Conservation (phyloP, 2,797 vertebrate genomes). For the Sebastes taczanowskii region DNA sequence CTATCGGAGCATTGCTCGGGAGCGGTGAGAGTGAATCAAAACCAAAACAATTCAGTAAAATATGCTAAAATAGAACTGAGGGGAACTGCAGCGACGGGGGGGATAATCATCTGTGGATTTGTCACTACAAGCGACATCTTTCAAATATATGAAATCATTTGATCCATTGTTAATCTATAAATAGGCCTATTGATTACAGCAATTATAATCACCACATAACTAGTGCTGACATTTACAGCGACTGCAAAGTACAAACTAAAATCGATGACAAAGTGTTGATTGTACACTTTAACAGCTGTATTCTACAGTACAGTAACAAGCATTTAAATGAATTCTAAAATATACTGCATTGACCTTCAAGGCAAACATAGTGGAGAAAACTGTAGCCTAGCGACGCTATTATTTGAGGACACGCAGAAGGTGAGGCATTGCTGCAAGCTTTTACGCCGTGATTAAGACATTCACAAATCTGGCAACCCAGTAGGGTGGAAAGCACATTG, state of each 20-base stretch:
- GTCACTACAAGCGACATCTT: background rate
- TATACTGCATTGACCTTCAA: conserved; percentile 18
- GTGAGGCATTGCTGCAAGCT: conserved; percentile 51
- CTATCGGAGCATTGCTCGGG: too few species aligned
- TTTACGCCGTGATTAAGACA: conserved; percentile 59
- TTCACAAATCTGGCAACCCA: conserved; percentile 63
- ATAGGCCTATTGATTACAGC: background rate
- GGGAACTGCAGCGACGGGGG: too few species aligned
- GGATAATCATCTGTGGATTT: background rate
- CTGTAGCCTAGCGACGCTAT: conserved; percentile 14
- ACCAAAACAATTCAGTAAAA: too few species aligned
- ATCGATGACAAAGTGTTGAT: background rate
- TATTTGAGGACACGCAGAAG: conserved; percentile 53
- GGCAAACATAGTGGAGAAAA: conserved; percentile 19
- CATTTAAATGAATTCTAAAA: background rate
- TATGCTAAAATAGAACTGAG: too few species aligned
- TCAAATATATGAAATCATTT: background rate
- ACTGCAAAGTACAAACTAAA: background rate
- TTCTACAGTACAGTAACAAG: background rate
- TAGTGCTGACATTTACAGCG: background rate
- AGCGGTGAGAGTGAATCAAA: too few species aligned
- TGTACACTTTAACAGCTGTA: background rate
- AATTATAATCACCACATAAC: background rate
- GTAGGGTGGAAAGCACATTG: conserved; percentile 54
- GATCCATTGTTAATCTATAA: background rate